These are phyloP conservation scores for Chionoecetes opilio DNA, from an alignment of 1,140 invertebrate genomes.

Conservation along the genomic window DNA sequence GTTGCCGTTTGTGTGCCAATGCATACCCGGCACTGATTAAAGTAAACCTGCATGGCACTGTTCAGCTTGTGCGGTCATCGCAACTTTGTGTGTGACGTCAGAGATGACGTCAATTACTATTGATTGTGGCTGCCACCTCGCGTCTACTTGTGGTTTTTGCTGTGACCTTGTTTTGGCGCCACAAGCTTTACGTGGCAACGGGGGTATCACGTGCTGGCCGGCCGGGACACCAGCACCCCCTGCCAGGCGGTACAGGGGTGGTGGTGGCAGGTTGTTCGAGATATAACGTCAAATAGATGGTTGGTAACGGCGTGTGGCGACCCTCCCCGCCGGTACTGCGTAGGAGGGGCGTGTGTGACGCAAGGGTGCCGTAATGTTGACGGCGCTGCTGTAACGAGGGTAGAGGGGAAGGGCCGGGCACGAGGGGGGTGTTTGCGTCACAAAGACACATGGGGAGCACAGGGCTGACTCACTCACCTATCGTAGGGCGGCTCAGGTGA, in stretches of 20 bases:
- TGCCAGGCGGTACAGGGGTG: not conserved
- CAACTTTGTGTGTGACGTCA: not conserved
- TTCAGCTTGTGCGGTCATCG: not conserved
- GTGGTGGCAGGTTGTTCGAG: not conserved
- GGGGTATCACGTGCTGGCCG: not conserved
- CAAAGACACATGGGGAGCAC: not conserved
- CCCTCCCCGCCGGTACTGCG: not conserved
- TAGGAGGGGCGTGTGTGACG: constrained; percentile 3
- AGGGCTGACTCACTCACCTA: not conserved
- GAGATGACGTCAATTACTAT: constrained; percentile 6
- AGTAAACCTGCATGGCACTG: not conserved
- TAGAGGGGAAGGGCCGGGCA: not conserved
- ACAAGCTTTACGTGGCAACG: too few species aligned
- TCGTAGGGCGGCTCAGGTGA: not conserved
- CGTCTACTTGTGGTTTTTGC: not conserved
- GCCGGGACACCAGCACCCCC: not conserved
- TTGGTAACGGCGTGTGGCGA: not conserved
- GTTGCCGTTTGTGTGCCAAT: not conserved
- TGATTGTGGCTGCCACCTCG: not conserved
- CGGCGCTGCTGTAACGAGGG: not conserved
- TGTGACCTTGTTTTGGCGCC: too few species aligned
- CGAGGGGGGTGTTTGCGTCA: not conserved
- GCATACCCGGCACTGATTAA: not conserved
- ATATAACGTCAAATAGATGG: not conserved
- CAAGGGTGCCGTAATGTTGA: constrained; percentile 27